phyloP scores from a whole-genome alignment of 2,113 vertebrate genomes.

The Leucopternis melanops region DNA sequence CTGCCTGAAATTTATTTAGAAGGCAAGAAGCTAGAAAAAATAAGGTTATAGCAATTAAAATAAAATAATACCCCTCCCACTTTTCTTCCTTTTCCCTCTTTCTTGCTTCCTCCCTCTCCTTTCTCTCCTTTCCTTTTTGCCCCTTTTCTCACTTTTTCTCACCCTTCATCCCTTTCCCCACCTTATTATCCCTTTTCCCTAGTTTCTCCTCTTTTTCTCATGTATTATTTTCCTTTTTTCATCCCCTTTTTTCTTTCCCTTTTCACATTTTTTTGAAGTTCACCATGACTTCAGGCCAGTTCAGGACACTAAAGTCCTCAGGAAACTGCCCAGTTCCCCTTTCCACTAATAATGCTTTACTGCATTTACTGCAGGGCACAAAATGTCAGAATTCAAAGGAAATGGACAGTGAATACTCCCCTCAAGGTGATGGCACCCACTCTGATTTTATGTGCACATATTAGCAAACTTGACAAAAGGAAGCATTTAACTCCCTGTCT shows the following conservation, averaged over 20 bases:
- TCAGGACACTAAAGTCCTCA: background rate
- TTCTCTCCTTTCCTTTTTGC: background rate
- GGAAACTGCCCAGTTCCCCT: background rate
- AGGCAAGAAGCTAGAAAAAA: background rate
- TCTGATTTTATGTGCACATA: background rate
- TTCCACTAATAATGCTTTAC: background rate
- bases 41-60: background rate
- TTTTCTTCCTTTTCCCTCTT: background rate
- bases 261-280: background rate
- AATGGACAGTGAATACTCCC: background rate
- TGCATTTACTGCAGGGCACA: background rate
- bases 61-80: background rate
- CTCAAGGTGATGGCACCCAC: background rate
- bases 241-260: background rate
- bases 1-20: background rate
- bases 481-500: background rate
- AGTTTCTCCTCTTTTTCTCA: background rate
- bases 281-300: background rate
- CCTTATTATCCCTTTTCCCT: background rate
- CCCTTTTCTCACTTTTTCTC: background rate
- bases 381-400: background rate
- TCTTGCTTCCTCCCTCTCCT: background rate
- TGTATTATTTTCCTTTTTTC: background rate
- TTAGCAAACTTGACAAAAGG: background rate
- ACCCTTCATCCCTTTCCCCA: background rate